Evolutionary conservation across 1,140 invertebrate species (phyloP), one percentile per base, ranked within the genome.

Genomic region (Conus betulinus): DNA sequence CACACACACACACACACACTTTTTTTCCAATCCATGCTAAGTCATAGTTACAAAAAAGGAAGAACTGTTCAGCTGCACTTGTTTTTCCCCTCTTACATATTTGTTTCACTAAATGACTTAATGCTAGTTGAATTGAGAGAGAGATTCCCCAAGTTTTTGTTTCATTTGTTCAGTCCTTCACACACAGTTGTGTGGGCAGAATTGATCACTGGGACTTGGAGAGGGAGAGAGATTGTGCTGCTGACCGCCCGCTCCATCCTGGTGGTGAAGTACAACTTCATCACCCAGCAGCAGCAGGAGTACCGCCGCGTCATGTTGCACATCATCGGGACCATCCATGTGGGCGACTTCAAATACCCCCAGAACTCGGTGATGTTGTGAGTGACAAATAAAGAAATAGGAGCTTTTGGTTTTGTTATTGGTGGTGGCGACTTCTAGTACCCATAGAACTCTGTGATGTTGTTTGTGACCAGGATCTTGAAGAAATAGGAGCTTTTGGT

Each of bases 231-330:
- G 57, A 85, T 60, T 20, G 67, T 71, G 67, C 67, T 71, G 67
- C 67, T 71, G 67, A 71, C 67, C 91, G 96, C 97, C 52, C 96
- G 96, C 90, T 96, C 97, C 11, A 94, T 98, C 8, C 96, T 97
- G 90, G 96, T 97, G 23, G 96, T 97, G 55, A 98, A 98, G 84
- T 98, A 97, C 95, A 97, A 98, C 94, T 98, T 98, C 92, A 98
- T 98, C 91, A 97, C 97, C 0, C 95, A 97, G 91, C 97, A 97
- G 90, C 95, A 97, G 85, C 93, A 97, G 25, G 97, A 97, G 87
- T 97, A 96, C 91, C 96, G 96, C 89, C 96, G 97, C 93, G 95
- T 97, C 20, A 96, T 96, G 88, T 93, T 98, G 67, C 95, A 96
- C 81, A 95, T 96, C 39, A 95, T 98, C 78, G 97, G 97, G 92